A percentile compares a stretch with the other conserved stretches of the same genome.
phyloP scores from a whole-genome alignment of 2,113 vertebrate species.

The Oncorhynchus kisutch region DNA sequence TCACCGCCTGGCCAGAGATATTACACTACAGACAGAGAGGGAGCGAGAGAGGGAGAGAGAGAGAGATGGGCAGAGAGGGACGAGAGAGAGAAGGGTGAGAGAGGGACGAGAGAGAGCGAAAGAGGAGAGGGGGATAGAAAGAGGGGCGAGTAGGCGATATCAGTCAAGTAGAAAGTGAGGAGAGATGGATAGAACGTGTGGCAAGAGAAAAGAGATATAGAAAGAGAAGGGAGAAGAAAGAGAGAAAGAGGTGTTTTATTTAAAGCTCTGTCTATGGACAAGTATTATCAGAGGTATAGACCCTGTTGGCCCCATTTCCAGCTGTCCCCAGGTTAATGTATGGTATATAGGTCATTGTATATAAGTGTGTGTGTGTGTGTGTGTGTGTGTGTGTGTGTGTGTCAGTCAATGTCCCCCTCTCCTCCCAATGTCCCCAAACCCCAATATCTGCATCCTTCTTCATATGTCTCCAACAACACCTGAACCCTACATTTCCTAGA shows the following conservation, averaged over 20 bases:
- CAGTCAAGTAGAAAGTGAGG: not conserved
- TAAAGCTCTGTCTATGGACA: not conserved
- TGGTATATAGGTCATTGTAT: conserved; percentile 37
- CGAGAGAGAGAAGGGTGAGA: not conserved
- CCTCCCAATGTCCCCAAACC: not conserved
- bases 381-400: not conserved
- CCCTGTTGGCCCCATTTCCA: conserved; percentile 30
- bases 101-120: not conserved
- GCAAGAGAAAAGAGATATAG: not conserved
- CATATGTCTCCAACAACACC: conserved; percentile 29
- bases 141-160: conserved; percentile 7
- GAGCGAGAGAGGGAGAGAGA: conserved; percentile 15
- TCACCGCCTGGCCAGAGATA: conserved; percentile 81
- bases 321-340: conserved; percentile 23
- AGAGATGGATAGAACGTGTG: not conserved
- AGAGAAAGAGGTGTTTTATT: conserved; percentile 9
- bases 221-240: not conserved
- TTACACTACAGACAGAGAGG: conserved; percentile 69
- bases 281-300: not conserved
- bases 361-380: not conserved
- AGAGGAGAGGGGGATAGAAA: not conserved
- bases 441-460: not conserved
- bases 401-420: conserved; percentile 26
- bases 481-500: too few species aligned
- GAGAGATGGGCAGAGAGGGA: not conserved